These are phyloP conservation scores for Limosa lapponica DNA, from an alignment of 2,797 vertebrate species.

Conservation along the genomic window DNA sequence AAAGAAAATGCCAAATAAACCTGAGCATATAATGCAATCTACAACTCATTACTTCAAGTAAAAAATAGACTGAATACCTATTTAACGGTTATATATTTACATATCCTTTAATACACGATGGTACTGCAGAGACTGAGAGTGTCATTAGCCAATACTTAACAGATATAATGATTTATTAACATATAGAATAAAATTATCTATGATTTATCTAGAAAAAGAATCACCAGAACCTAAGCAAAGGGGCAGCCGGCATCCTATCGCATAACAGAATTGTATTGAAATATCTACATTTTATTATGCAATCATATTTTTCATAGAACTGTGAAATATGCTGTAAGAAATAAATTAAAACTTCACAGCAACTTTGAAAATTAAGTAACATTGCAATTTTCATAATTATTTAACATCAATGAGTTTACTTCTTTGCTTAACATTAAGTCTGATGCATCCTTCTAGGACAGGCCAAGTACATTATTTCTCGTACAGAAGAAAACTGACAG, in stretches of 20 bases:
- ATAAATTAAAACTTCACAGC: neutral
- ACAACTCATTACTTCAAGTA: neutral
- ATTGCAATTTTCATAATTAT: neutral
- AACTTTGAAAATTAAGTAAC: neutral
- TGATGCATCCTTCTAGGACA: neutral
- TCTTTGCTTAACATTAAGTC: neutral
- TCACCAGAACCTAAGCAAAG: neutral
- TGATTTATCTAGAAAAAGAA: neutral
- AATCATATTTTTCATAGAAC: neutral
- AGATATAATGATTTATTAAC: neutral
- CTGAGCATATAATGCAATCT: constrained; percentile 34
- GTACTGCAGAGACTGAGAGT: neutral
- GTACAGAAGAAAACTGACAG: neutral
- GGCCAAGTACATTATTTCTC: neutral
- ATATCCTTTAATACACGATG: neutral
- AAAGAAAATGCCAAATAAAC: constrained; percentile 68
- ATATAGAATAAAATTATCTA: neutral
- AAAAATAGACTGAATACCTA: neutral
- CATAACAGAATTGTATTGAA: neutral
- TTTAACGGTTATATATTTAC: neutral
- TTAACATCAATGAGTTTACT: neutral
- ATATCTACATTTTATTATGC: neutral
- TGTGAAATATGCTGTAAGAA: neutral
- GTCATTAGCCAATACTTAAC: neutral
- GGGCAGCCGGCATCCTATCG: neutral